These are phyloP conservation scores for Dusona sp. DNA, from an alignment of 2,888 invertebrate species.

Conservation along the genomic window DNA sequence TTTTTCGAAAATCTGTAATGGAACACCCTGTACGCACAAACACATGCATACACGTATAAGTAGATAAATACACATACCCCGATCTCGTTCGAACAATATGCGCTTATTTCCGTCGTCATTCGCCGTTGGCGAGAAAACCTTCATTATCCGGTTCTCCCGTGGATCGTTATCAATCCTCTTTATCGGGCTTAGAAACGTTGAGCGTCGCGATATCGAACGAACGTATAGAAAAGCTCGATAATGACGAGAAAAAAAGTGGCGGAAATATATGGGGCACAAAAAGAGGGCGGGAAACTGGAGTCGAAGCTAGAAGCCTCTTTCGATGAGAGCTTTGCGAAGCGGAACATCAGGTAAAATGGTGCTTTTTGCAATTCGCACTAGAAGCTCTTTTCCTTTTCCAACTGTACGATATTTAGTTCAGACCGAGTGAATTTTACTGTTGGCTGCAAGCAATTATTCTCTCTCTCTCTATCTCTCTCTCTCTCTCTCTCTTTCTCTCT, in stretches of 20 bases:
- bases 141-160: constrained; percentile 68
- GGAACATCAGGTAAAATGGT: constrained; percentile 58
- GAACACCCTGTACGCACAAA: not conserved
- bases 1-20: not conserved
- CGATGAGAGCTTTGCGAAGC: constrained; percentile 42
- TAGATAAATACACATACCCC: not conserved
- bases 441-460: constrained; percentile 19
- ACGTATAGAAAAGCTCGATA: constrained; percentile 60
- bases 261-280: constrained; percentile 45
- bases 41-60: not conserved
- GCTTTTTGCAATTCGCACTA: constrained; percentile 57
- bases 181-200: constrained; percentile 67
- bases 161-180: constrained; percentile 71
- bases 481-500: constrained; percentile 12
- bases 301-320: constrained; percentile 38
- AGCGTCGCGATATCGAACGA: constrained; percentile 63
- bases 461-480: constrained; percentile 3
- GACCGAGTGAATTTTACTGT: constrained; percentile 53
- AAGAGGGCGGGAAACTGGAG: constrained; percentile 26
- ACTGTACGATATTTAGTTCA: constrained; percentile 50
- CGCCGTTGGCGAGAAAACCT: constrained; percentile 68
- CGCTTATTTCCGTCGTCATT: constrained; percentile 62
- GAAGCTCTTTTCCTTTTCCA: constrained; percentile 51
- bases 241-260: constrained; percentile 68
- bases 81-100: constrained; percentile 60